Base-by-base conservation (phyloP, 1,140 invertebrate genomes). In the Bombyx mandarina region DNA sequence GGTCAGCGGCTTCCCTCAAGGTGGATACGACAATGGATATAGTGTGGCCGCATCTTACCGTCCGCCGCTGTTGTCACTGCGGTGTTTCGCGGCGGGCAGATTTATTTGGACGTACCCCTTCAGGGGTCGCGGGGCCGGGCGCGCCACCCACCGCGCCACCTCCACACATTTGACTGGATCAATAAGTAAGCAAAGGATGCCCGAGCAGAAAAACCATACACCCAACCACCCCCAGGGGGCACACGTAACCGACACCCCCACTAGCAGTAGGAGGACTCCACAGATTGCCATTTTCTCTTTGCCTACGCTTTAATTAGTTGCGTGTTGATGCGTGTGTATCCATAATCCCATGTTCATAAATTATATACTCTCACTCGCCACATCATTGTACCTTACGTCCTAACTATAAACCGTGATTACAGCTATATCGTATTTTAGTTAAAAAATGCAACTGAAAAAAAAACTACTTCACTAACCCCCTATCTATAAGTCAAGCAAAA, bases 231-330 rank as follows among this genome's bases (percentile, higher is more conserved):
- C 78, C 76, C 77, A 84, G 82, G 83, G 83, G 83, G 81, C 82
- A 86, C 77, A 84, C 84, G 84, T 84, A 80, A 88, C 88, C 73
- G 75, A 74, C 75, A 77, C 82, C 79, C 77, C 77, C 81, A 89
- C 87, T 86, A 88, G 80, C 82, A 79, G 78, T 72, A 49, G 84
- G 89, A 88, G 75, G 85, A 86, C 89, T 89, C 89, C 89, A 81
- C 89, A 90, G 82, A 90, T 90, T 90, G 90, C 82, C 83, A 84
- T 87, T 87, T 87, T 87, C 83, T 87, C 83, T 87, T 85, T 87
- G 82, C 82, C 83, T 87, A 87, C 79, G 83, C 82, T 87, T 87
- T 87, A 87, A 87, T 87, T 87, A 87, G 83, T 87, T 87, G 80
- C 80, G 83, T 87, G 84, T 82, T 85, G 80, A 85, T 79, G 81